A percentile compares a stretch with the other conserved stretches of the same genome.
Conservation (phyloP, 2,888 invertebrate genomes). For the Cheilosia variabilis region DNA sequence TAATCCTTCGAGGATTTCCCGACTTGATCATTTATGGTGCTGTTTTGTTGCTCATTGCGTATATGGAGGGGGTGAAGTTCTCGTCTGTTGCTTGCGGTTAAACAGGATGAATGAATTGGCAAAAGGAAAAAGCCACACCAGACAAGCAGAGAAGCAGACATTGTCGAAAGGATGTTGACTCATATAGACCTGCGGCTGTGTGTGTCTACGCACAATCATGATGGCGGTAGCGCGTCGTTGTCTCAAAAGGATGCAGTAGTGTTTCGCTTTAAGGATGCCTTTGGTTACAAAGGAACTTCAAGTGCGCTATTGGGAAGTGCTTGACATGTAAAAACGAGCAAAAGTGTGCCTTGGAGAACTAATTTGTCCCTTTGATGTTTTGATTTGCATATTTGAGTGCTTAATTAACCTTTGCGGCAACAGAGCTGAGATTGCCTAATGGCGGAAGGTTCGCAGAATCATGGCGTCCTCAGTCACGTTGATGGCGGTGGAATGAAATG, state of each 20-base stretch:
- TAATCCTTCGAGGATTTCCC: constrained; percentile 57
- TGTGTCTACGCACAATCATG: constrained; percentile 53
- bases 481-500: background rate
- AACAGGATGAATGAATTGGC: constrained; percentile 24
- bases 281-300: constrained; percentile 38
- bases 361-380: constrained; percentile 52
- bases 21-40: constrained; percentile 38
- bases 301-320: constrained; percentile 39
- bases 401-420: constrained; percentile 27
- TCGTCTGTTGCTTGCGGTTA: constrained; percentile 62
- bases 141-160: constrained; percentile 26
- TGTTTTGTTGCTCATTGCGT: constrained; percentile 10
- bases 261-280: background rate
- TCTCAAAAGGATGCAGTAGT: constrained; percentile 39
- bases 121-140: constrained; percentile 17
- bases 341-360: constrained; percentile 45
- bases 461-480: constrained; percentile 25
- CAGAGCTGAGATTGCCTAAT: constrained; percentile 20
- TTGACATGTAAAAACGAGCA: constrained; percentile 33
- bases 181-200: constrained; percentile 30
- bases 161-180: constrained; percentile 43
- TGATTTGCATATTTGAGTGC: constrained; percentile 35
- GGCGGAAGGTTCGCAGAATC: background rate
- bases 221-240: background rate
- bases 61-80: constrained; percentile 7